phyloP scores from a whole-genome alignment of 2,888 invertebrate genomes.

The Caenorhabditis afra region DNA sequence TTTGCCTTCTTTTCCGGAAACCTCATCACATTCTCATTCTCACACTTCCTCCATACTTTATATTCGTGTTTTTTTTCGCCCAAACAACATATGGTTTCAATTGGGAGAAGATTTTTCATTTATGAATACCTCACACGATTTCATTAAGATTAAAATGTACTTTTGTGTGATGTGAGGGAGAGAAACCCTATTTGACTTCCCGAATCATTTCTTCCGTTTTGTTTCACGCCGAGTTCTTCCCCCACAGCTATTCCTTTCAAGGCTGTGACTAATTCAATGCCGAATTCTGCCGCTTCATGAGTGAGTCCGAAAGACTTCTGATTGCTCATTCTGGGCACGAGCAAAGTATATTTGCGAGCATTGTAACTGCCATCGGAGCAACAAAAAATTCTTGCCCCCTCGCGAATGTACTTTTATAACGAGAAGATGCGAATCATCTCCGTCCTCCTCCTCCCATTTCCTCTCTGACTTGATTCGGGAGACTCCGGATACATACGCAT shows the following conservation, averaged over 20 bases:
- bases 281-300: background rate
- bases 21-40: constrained; percentile 21
- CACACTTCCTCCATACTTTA: constrained; percentile 8
- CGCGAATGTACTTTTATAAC: background rate
- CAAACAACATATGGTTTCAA: constrained; percentile 10
- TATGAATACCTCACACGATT: background rate
- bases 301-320: constrained; percentile 5
- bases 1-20: constrained; percentile 13
- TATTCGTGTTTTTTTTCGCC: background rate
- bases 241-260: background rate
- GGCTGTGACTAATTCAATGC: constrained; percentile 3
- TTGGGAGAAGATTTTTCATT: background rate
- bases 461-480: background rate
- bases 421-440: constrained; percentile 4
- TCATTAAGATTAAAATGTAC: constrained; percentile 8
- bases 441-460: constrained; percentile 1
- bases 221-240: background rate
- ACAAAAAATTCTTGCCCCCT: background rate
- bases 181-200: constrained; percentile 12
- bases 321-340: constrained; percentile 10
- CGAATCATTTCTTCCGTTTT: background rate
- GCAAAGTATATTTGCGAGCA: constrained; percentile 6
- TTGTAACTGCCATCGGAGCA: constrained; percentile 9
- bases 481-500: background rate
- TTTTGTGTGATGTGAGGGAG: background rate